Evolutionary conservation across 2,797 vertebrate genomes (phyloP).

Genomic region (Manis javanica): DNA sequence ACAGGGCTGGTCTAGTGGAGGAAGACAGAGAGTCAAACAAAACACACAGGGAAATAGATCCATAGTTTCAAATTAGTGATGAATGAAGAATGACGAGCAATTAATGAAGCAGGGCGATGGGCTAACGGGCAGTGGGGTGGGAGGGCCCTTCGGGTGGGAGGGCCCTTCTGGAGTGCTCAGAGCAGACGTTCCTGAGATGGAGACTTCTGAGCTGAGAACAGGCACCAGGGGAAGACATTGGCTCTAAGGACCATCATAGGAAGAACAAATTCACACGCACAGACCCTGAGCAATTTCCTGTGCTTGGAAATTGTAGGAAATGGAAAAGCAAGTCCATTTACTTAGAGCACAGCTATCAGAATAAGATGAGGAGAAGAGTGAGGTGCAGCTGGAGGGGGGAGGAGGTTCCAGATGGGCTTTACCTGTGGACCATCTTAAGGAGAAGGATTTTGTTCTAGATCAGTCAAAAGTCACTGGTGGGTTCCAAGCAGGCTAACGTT

Average conservation of each 20-base stretch:
- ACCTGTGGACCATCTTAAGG: background rate
- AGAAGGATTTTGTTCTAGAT: background rate
- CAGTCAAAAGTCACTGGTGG: background rate
- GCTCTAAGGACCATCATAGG: background rate
- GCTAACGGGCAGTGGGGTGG: background rate
- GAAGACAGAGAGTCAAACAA: background rate
- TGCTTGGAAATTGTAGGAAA: background rate
- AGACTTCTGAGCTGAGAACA: background rate
- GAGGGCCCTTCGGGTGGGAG: background rate
- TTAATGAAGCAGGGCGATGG: background rate
- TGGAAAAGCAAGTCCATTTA: background rate
- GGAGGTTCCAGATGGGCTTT: accelerated
- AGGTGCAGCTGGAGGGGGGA: background rate
- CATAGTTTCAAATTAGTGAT: background rate
- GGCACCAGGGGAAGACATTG: background rate
- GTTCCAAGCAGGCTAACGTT: background rate
- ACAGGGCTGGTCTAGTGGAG: background rate
- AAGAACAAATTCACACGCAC: background rate
- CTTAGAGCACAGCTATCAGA: background rate
- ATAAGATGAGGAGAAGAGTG: background rate
- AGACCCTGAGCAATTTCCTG: background rate
- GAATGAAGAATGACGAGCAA: background rate
- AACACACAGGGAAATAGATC: background rate
- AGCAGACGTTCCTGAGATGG: background rate
- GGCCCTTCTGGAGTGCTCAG: background rate